Evolutionary conservation across 2,888 invertebrate genomes (phyloP), one percentile per base, ranked within the genome.

Genomic region (Drosophila lutescens): DNA sequence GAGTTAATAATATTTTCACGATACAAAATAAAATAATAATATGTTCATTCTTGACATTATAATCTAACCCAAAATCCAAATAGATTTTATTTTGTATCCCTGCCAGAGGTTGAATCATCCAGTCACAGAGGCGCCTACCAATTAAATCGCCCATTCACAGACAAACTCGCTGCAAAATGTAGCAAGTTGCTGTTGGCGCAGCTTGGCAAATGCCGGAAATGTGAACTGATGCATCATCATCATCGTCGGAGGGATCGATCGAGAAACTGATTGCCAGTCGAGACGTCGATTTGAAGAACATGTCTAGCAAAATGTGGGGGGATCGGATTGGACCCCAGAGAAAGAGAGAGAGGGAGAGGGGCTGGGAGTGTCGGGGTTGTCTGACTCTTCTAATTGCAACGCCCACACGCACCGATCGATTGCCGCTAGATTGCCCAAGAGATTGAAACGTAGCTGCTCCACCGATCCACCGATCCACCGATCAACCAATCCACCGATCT

Each of bases 361-460:
- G 17, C 17, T 53, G 66, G 15, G 34, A 50, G 44, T 58, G 60
- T 30, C 30, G 58, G 54, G 67, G 51, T 7, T 53, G 71, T 70
- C 53, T 50, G 47, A 61, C 61, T 51, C 78, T 73, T 87, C 74
- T 88, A 85, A 85, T 85, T 86, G 89, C 88, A 86, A 84, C 89
- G 85, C 84, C 86, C 87, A 86, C 88, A 63, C 69, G 79, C 78
- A 61, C 61, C 49, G 62, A 63, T 55, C 55, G 79, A 80, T 80
- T 47, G 54, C 43, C 43, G 66, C 67, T 44, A 86, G 85, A 83
- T 83, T 83, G 74, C 83, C 83, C 66, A 76, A 88, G 80, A 66
- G 73, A 72, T 80, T 54, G 73, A 66, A 84, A 80, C 79, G 66
- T 67, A 40, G 68, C 55, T 23, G 60, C 47, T 30, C 20, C 26